phyloP scores from a whole-genome alignment of 2,113 vertebrate species.

The Xyrauchen texanus region DNA sequence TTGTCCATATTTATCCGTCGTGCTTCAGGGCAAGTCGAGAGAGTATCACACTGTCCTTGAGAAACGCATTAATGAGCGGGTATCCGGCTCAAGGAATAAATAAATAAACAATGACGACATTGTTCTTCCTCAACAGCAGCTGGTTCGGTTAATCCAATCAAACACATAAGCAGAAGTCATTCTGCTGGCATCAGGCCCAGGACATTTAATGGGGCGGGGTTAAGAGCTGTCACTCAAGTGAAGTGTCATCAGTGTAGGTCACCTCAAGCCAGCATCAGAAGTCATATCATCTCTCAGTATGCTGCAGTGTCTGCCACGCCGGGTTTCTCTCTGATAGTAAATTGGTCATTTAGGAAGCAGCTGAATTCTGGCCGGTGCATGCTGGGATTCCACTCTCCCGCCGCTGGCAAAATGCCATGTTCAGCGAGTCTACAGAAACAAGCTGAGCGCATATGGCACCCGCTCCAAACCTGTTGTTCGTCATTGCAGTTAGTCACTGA shows the following conservation, averaged over 20 bases:
- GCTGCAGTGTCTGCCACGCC: slow-evolving; percentile 70
- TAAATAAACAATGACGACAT: slow-evolving; percentile 4
- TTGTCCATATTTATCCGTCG: slow-evolving; percentile 38
- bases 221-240: no score
- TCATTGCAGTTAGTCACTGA: no score
- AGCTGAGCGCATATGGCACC: slow-evolving; percentile 66
- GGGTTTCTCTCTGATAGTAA: slow-evolving; percentile 67
- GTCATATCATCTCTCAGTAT: slow-evolving; percentile 63
- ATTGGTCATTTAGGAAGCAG: slow-evolving; percentile 77
- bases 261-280: slow-evolving; percentile 51
- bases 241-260: background rate
- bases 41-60: slow-evolving; percentile 22
- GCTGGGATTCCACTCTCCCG: no score
- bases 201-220: no score
- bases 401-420: slow-evolving; percentile 32
- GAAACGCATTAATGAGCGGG: slow-evolving; percentile 26
- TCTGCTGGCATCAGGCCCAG: no score
- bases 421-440: slow-evolving; percentile 64
- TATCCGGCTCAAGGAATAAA: slow-evolving; percentile 6
- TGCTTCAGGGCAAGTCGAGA: slow-evolving; percentile 31
- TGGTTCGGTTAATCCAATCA: background rate
- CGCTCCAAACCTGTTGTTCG: slow-evolving; percentile 56
- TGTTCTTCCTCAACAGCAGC: background rate
- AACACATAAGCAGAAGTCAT: no score
- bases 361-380: slow-evolving; percentile 62